Percentiles rank a stretch among this genome's conserved stretches.
Evolutionary conservation across 2,888 invertebrate genomes (phyloP).

Genomic region (Eupsilia transversa): DNA sequence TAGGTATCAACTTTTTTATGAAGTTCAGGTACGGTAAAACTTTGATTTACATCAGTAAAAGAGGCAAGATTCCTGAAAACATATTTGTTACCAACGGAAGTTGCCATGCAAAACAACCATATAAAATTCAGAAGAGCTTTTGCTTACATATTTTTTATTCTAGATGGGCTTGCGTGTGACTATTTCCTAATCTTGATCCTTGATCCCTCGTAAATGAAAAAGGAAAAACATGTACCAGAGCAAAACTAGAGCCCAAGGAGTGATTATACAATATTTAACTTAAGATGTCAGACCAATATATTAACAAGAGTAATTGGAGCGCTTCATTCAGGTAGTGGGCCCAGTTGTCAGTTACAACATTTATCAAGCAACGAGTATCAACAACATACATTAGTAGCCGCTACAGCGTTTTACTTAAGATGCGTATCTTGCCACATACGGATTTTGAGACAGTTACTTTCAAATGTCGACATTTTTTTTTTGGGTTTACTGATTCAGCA

Average conservation of each 20-base stretch:
- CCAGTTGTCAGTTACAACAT: conserved; percentile 79
- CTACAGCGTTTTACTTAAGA: conserved; percentile 79
- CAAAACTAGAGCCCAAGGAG: conserved; percentile 27
- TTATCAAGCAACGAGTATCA: conserved; percentile 79
- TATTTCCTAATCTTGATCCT: not conserved
- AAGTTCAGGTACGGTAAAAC: conserved; percentile 21
- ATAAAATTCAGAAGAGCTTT: not conserved
- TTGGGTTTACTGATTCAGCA: conserved; percentile 52
- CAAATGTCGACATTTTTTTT: conserved; percentile 55
- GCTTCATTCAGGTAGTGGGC: conserved; percentile 75
- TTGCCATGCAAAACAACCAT: not conserved
- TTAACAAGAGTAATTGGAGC: conserved; percentile 71
- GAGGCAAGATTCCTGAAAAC: not conserved
- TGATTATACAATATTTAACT: conserved; percentile 60
- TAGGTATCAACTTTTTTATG: conserved; percentile 19
- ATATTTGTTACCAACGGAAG: not conserved
- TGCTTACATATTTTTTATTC: not conserved
- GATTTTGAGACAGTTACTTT: conserved; percentile 74
- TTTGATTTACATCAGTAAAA: conserved; percentile 19
- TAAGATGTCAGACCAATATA: conserved; percentile 64
- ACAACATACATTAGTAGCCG: conserved; percentile 78
- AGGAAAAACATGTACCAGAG: not conserved
- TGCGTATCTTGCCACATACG: conserved; percentile 75
- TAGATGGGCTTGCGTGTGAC: not conserved
- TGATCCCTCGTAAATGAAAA: not conserved